These are phyloP conservation scores for Tribolium freemani DNA, from an alignment of 2,888 invertebrate genomes.

Conservation along the genomic window DNA sequence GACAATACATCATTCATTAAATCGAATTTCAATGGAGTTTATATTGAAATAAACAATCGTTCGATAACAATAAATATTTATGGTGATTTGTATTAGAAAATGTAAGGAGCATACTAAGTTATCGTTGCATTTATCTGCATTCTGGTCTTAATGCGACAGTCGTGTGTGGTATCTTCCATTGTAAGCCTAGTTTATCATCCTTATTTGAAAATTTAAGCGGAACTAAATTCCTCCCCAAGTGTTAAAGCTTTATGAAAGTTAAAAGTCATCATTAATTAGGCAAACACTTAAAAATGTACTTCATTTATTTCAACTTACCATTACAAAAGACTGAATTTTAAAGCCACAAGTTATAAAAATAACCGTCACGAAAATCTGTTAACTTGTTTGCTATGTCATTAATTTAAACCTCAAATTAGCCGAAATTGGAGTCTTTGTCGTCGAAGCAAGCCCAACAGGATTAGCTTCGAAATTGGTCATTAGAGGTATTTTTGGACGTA, in stretches of 20 bases:
- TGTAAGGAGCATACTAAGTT: constrained; percentile 25
- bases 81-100: constrained; percentile 15
- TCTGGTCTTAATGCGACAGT: constrained; percentile 7
- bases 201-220: constrained; percentile 3
- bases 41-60: constrained; percentile 32
- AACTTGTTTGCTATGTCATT: not conserved
- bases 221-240: constrained; percentile 16
- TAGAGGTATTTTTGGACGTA: constrained; percentile 5
- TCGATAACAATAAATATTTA: constrained; percentile 32
- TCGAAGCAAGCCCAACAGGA: not conserved
- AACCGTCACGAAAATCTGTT: not conserved
- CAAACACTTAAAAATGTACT: not conserved
- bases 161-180: constrained; percentile 30
- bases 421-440: not conserved
- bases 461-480: constrained; percentile 1
- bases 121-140: constrained; percentile 29
- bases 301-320: not conserved
- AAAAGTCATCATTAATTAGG: constrained; percentile 20
- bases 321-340: not conserved
- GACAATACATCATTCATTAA: constrained; percentile 18
- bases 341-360: not conserved
- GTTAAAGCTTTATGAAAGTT: constrained; percentile 9
- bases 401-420: not conserved
- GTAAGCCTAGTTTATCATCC: not conserved
- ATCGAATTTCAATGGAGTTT: constrained; percentile 22